Conservation (phyloP, 2,797 vertebrate species). For the Threskiornis aethiopicus region DNA sequence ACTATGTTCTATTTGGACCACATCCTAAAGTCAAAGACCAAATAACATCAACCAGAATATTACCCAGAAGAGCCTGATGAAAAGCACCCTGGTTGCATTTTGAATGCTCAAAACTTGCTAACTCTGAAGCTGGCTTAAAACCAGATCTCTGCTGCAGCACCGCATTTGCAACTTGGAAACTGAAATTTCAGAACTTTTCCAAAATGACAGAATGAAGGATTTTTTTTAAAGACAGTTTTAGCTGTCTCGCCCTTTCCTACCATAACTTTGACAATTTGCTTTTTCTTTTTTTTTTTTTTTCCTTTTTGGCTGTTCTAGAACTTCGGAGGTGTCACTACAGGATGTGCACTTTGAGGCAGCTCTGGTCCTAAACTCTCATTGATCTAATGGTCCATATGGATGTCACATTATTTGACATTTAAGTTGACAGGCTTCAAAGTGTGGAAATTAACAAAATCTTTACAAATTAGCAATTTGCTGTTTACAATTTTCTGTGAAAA, state of each 20-base stretch:
- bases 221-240: slow-evolving; percentile 7
- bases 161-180: background rate
- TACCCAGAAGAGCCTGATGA: background rate
- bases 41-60: background rate
- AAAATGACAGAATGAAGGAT: slow-evolving; percentile 41
- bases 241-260: slow-evolving; percentile 30
- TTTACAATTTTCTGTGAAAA: slow-evolving; percentile 53
- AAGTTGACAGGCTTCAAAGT: slow-evolving; percentile 48
- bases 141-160: background rate
- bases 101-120: background rate
- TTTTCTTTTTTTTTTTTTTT: background rate
- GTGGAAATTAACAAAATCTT: slow-evolving; percentile 45
- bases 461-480: slow-evolving; percentile 47
- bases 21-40: background rate
- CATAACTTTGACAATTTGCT: slow-evolving; percentile 15
- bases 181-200: slow-evolving; percentile 51
- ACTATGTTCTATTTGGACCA: background rate
- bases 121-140: background rate
- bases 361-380: slow-evolving; percentile 28
- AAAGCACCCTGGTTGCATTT: background rate
- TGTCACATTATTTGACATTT: slow-evolving; percentile 56
- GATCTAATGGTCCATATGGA: slow-evolving; percentile 64
- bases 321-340: slow-evolving; percentile 31
- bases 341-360: slow-evolving; percentile 55
- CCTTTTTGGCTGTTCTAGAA: slow-evolving; percentile 28